These are phyloP conservation scores for Pentalonia nigronervosa DNA, from an alignment of 1,140 invertebrate genomes.

Conservation along the genomic window DNA sequence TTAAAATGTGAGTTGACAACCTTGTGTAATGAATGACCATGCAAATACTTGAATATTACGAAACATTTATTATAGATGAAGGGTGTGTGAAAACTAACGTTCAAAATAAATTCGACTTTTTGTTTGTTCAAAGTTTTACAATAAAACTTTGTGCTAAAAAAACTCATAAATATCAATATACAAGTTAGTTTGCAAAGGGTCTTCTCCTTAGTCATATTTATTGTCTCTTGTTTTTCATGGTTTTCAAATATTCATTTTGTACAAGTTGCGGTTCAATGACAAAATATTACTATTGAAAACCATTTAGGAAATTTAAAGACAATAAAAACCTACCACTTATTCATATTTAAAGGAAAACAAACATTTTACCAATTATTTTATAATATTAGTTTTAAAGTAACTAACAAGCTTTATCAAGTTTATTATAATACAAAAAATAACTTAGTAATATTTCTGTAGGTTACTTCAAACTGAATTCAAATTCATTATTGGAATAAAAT, in stretches of 20 bases:
- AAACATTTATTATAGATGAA: not conserved
- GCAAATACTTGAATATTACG: not conserved
- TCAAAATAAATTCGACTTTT: constrained; percentile 8
- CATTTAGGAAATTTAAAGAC: not conserved
- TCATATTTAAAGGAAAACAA: not conserved
- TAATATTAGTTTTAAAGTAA: too few species aligned
- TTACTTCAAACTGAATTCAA: not conserved
- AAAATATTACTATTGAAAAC: not conserved
- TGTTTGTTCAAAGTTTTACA: constrained; percentile 29
- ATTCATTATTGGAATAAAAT: not conserved
- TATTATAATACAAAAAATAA: not conserved
- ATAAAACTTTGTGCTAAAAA: not conserved
- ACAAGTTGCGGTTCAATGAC: not conserved
- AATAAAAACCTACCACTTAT: not conserved
- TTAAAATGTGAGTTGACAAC: not conserved
- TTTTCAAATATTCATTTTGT: not conserved
- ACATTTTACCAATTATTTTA: not conserved
- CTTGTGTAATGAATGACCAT: not conserved
- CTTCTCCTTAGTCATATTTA: not conserved
- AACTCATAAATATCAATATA: constrained; percentile 30
- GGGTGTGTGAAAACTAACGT: not conserved
- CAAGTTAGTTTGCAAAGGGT: not conserved
- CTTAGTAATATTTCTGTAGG: not conserved
- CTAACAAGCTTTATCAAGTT: not conserved
- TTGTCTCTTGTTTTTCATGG: not conserved